Evolutionary conservation across 1,140 invertebrate genomes (phyloP), one percentile per base, ranked within the genome.

Genomic region (Andricus grossulariae): DNA sequence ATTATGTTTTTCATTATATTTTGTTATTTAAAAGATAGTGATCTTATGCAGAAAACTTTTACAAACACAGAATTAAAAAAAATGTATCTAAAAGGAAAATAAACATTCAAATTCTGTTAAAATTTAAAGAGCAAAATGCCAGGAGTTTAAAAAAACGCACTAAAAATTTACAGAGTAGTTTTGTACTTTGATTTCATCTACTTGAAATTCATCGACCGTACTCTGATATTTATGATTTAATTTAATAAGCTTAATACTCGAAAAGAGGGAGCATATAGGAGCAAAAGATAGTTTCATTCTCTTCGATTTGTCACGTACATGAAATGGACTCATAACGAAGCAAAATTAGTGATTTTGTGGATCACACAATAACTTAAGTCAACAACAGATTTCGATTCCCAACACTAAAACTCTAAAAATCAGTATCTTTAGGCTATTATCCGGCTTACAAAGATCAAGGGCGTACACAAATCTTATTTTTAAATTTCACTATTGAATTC

Each of bases 81-180:
- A 39, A 10, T 32, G 25, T 3, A 32, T 32, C 25, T 5, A 32
- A 13, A 18, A 60, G 16, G 25, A 18, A 54, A 54, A n/a, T 55
- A 12, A 55, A 19, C 8, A 55, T 19, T 55, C 21, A 55, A 19
- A 55, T 18, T 55, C 12, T 3, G 21, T 55, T 11, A 55, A 60
- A 60, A 60, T n/a, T 66, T 66, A 8, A 66, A 66, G 45, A 45
- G 32, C 25, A 66, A 66, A 66, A 66, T 66, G 60, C 16, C 60
- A 16, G 10, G 60, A 55, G 21, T 55, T 32, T 15, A 18, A 16
- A 66, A 39, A 66, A 39, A 45, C 13, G 39, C 45, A 39, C 7
- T 66, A 39, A n/a, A 66, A 66, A n/a, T 32, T 39, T 66, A 66
- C 13, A 66, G 39, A 66, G 7, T 66, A 66, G 13, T 66, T 66